These are phyloP conservation scores for Zootoca vivipara DNA, from an alignment of 2,113 vertebrate species.

Conservation along the genomic window DNA sequence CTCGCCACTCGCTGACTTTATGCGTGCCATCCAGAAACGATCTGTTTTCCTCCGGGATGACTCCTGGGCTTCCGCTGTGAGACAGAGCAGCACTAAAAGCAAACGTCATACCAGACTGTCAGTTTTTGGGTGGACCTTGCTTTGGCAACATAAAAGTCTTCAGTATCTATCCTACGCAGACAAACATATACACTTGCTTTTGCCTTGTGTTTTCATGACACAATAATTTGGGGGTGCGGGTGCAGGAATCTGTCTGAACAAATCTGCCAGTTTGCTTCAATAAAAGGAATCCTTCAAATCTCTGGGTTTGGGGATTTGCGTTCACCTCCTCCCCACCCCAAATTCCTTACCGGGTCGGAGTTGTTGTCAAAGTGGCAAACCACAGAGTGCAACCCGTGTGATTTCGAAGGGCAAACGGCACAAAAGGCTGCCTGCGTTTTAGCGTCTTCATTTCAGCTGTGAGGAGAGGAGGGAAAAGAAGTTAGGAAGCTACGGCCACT, in stretches of 20 bases:
- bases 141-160: neutral
- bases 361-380: constrained; percentile 95
- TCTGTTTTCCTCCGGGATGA: constrained; percentile 83
- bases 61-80: constrained; percentile 94
- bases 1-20: constrained; percentile 93
- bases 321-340: too few relatives aligned
- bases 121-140: neutral
- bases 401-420: constrained; percentile 93
- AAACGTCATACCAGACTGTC: constrained; percentile 21
- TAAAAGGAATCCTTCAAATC: neutral
- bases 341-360: constrained; percentile 88
- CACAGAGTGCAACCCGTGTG: constrained; percentile 95
- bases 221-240: too few relatives aligned
- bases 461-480: constrained; percentile 22
- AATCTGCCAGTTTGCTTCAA: neutral
- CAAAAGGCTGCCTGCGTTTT: constrained; percentile 92
- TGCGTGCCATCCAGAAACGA: constrained; percentile 86
- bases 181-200: too few relatives aligned
- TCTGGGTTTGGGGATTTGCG: neutral
- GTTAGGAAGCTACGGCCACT: neutral
- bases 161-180: too few relatives aligned
- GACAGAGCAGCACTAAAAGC: constrained; percentile 90
- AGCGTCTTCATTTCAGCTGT: constrained; percentile 84
- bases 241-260: neutral
- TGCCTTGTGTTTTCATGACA: too few relatives aligned